Evolutionary conservation across 2,113 vertebrate species (phyloP), one percentile per base, ranked within the genome.

Genomic region (Muntiacus reevesi): DNA sequence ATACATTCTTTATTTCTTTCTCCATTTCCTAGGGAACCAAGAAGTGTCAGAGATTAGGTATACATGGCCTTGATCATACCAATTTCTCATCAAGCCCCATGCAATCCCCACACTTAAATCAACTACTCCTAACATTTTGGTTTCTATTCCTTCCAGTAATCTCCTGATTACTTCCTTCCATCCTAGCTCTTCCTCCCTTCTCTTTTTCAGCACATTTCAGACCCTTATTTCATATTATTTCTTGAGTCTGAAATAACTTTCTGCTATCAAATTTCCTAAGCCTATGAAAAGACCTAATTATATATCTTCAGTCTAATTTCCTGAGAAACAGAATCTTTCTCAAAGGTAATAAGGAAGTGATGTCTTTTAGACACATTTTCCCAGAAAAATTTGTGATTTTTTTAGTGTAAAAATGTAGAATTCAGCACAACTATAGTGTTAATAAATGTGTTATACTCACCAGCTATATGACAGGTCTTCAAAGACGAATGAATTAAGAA

Each of bases 1-100:
- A 99, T 0, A 99, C 99, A 3, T 79, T 98, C 98, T 98, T 99
- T 90, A 99, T 99, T 52, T 99, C 99, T 60, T 98, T 98, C 47
- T 99, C 99, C 99, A 99, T 99, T 59, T 99, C 99, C 99, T 99
- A 87, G 60, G 57, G 55, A 98, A 93, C 57, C 27, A 97, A 28
- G 67, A 59, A 79, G 4, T 82, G 15, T 84, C 57, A 95, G 55
- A 97, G 11, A 94, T 91, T n/a, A 97, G 95, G 81, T 8, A 85
- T 6, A 91, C 4, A 81, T 23, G n/a, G 36, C 76, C 88, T 95
- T 25, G 50, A 55, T 84, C 28, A 91, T 27, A 91, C 2, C 7
- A 47, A 40, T 64, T 93, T 95, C 91, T 95, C 40, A 67, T 15
- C 47, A 78, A 93, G 17, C 40, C 50, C 47, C 16, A 74, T 23